Conservation (phyloP, 2,797 vertebrate genomes). For the Sebastes itinus region DNA sequence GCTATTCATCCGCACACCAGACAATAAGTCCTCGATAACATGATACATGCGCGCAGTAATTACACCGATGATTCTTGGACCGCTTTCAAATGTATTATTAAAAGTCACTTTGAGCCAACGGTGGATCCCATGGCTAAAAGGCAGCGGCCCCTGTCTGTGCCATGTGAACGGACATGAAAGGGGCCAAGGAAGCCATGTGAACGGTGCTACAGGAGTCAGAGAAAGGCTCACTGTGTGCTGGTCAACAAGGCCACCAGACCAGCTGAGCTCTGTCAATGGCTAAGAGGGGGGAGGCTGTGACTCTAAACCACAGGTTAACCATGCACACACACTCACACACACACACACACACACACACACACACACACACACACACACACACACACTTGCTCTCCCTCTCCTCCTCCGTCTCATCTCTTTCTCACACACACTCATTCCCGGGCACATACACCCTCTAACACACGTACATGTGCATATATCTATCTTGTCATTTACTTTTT, state of each 20-base stretch:
- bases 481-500: slow-evolving; percentile 7
- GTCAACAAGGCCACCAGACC: slow-evolving; percentile 79
- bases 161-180: slow-evolving; percentile 70
- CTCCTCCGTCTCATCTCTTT: slow-evolving; percentile 16
- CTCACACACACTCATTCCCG: slow-evolving; percentile 17
- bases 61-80: slow-evolving; percentile 49
- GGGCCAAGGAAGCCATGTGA: slow-evolving; percentile 54
- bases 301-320: slow-evolving; percentile 78
- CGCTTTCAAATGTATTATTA: slow-evolving; percentile 62
- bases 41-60: slow-evolving; percentile 56
- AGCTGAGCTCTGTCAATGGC: slow-evolving; percentile 80
- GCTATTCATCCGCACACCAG: slow-evolving; percentile 15
- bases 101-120: slow-evolving; percentile 53
- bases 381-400: slow-evolving; percentile 18
- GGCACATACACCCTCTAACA: background rate
- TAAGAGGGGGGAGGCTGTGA: slow-evolving; percentile 69
- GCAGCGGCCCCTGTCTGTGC: slow-evolving; percentile 45
- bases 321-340: slow-evolving; percentile 57
- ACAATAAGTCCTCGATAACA: slow-evolving; percentile 46
- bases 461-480: background rate
- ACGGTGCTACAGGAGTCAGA: slow-evolving; percentile 62
- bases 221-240: slow-evolving; percentile 72
- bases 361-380: slow-evolving; percentile 3
- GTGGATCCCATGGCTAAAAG: slow-evolving; percentile 43
- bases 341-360: slow-evolving; percentile 23